Evolutionary conservation across 64 coral and sea anemone species (phyloP), one percentile per base, ranked within the genome.

Genomic region (Montipora cactus): DNA sequence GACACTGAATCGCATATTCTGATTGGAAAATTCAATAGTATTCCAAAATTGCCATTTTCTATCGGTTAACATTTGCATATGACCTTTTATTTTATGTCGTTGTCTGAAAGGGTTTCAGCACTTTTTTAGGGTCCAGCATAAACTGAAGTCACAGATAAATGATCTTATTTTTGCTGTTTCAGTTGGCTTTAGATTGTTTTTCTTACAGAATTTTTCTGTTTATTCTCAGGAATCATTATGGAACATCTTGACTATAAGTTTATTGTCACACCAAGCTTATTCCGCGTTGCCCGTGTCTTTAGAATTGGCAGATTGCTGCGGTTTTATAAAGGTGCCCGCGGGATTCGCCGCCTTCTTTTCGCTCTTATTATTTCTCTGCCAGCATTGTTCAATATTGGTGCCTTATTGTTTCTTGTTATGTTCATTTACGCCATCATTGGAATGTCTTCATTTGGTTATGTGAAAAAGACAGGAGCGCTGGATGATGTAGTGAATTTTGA

Each of bases 401-500:
- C 94, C 15, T 64, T 98, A 1, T 81, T 98, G 0, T 95, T 98
- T 66, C 95, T 98, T 7, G 91, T 98, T 37, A 98, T 96, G 88
- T 98, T 95, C 8, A 98, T 98, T 12, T 99, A 99, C 44, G 89
- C 98, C 14, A 96, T 96, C 7, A 92, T 99, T 21, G 98, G 95
- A 19, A 99, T 99, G 98, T 94, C 95, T 15, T 99, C 98, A 10
- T 99, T 99, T 77, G 98, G 98, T 28, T 93, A 96, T 77, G 98
- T 99, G 10, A 94, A 90, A 47, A 96, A 96, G 75, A 94, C 92
- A 5, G 98, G 98, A 68, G 98, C 98, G 16, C 62, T 99, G 7
- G 80, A 99, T 52, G 91, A 95, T 69, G 89, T 96, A 5, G 95
- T 99, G 0, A 99, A 99, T 50, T 99, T 99, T 82, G 98, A 99